Conservation (phyloP, 2,113 vertebrate species). For the Passer montanus region DNA sequence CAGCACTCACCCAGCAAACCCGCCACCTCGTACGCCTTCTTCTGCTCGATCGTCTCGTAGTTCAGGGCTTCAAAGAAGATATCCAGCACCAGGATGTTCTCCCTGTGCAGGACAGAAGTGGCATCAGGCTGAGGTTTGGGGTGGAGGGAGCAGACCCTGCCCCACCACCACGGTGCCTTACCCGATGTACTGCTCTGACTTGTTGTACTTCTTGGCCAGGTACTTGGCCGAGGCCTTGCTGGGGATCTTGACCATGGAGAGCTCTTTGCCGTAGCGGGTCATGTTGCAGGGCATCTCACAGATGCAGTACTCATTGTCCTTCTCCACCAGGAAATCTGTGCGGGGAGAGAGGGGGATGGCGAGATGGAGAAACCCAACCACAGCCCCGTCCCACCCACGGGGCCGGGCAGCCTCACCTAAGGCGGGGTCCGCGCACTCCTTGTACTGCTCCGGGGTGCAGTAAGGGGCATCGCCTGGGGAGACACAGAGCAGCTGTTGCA, state of each 20-base stretch:
- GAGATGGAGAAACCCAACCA: neutral
- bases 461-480: constrained; percentile 92
- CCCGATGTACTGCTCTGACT: constrained; percentile 98
- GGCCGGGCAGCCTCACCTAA: constrained; percentile 82
- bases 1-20: constrained; percentile 89
- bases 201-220: constrained; percentile 99
- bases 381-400: rapidly evolving
- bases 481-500: neutral
- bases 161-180: neutral
- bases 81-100: constrained; percentile 98
- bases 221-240: constrained; percentile 99
- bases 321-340: constrained; percentile 95
- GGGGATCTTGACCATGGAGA: constrained; percentile 98
- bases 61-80: constrained; percentile 98
- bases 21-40: constrained; percentile 96
- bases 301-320: constrained; percentile 93
- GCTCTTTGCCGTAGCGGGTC: constrained; percentile 94
- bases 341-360: neutral
- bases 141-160: rapidly evolving
- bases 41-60: constrained; percentile 98
- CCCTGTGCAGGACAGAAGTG: constrained; percentile 73
- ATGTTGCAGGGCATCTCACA: constrained; percentile 97
- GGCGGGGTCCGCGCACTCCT: constrained; percentile 96
- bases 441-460: constrained; percentile 98
- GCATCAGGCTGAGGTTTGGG: neutral